A percentile compares a stretch with the other conserved stretches of the same genome.
These are phyloP conservation scores for Coenobita brevimanus DNA, from an alignment of 1,140 invertebrate species.

Conservation along the genomic window DNA sequence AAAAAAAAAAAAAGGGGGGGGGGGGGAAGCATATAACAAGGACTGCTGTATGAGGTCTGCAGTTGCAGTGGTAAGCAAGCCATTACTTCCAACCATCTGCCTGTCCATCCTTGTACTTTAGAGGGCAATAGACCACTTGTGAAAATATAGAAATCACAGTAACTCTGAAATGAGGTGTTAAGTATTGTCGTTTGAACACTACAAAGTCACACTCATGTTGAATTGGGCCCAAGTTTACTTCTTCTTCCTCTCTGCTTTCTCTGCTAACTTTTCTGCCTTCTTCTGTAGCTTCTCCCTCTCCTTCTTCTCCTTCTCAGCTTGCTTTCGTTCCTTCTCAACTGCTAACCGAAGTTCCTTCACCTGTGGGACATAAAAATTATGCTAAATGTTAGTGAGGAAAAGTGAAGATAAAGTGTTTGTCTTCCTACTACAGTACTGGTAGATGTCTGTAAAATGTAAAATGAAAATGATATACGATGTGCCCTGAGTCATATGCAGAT, in stretches of 20 bases:
- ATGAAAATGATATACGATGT: too few species aligned
- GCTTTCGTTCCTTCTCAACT: conserved; percentile 54
- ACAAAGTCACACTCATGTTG: background rate
- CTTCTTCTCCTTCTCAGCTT: conserved; percentile 59
- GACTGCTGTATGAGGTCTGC: too few species aligned
- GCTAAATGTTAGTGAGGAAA: background rate
- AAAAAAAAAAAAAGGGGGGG: too few species aligned
- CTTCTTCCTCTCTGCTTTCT: conserved; percentile 54
- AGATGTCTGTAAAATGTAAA: background rate
- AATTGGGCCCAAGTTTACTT: conserved; percentile 12
- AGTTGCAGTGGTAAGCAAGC: too few species aligned
- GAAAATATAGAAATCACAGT: too few species aligned
- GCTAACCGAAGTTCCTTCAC: conserved; percentile 47
- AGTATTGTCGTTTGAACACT: background rate
- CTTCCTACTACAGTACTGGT: background rate
- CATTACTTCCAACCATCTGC: too few species aligned
- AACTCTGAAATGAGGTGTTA: background rate
- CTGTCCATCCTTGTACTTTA: too few species aligned
- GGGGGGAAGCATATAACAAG: too few species aligned
- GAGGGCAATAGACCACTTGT: too few species aligned
- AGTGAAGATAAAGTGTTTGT: background rate
- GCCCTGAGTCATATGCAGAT: background rate
- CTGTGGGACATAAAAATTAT: conserved; percentile 21
- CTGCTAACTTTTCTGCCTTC: conserved; percentile 56
- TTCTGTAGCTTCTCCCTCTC: conserved; percentile 56